Evolutionary conservation across 1,140 invertebrate genomes (phyloP), one percentile per base, ranked within the genome.

Genomic region (Tetraneura akinire): DNA sequence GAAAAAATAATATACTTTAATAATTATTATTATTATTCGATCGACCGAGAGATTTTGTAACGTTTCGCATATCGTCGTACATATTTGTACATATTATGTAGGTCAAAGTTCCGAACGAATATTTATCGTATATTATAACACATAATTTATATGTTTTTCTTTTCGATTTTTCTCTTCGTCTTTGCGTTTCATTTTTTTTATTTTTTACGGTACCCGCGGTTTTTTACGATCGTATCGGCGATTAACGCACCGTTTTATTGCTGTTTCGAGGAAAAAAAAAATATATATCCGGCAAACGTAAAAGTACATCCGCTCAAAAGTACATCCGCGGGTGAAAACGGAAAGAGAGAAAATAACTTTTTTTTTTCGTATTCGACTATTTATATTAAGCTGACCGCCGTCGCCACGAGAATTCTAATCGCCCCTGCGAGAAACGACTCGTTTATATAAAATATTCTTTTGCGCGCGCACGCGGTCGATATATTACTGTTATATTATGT

Each of bases 221-320:
- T 70, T 70, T 70, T 70, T 70, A 70, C 66, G 66, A 70, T 51
- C n/a, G 68, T 26, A 71, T 71, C 68, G 26, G 3, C 47, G 68
- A 71, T 71, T 53, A 71, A 51, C 47, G 60, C 60, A 13, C 4
- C 29, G 45, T 51, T 71, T 71, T 51, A 51, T n/a, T 71, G 21
- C 23, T 23, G 68, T 71, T 49, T 23, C 45, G 23, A 45, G 8
- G 11, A 29, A 13, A 14, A 29, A 62, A 62, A 13, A 14, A 29
- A 62, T 32, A 3, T n/a, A 16, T 55, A 55, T 47, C 45, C 45
- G 45, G 4, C 10, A 37, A 4, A 37, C 32, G 8, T 8, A 14
- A 29, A 62, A 62, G 4, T n/a, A 16, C 21, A 55, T 47, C 45
- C 45, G 45, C 45, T 14, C 8, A n/a, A n/a, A n/a, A n/a, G 49